These are phyloP conservation scores for Tringa solitaria DNA, from an alignment of 2,113 vertebrate genomes.

Conservation along the genomic window DNA sequence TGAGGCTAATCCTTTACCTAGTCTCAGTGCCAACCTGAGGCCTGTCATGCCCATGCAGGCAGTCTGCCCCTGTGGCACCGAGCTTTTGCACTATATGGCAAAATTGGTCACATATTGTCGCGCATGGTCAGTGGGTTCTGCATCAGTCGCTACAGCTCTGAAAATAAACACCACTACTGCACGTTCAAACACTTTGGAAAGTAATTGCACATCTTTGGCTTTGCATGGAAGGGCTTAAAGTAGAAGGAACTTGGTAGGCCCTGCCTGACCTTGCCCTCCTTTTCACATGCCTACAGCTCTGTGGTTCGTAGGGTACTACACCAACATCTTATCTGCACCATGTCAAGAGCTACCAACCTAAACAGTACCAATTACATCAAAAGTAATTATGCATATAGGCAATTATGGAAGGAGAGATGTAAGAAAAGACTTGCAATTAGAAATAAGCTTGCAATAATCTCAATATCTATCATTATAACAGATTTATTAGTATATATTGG, in stretches of 20 bases:
- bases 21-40: not conserved
- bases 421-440: not conserved
- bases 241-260: not conserved
- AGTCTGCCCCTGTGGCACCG: not conserved
- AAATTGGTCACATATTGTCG: rapidly evolving
- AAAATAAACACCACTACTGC: not conserved
- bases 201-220: not conserved
- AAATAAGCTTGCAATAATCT: not conserved
- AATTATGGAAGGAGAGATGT: not conserved
- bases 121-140: rapidly evolving
- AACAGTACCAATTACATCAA: not conserved
- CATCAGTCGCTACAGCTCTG: rapidly evolving
- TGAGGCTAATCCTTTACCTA: not conserved
- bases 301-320: rapidly evolving
- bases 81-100: rapidly evolving
- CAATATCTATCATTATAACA: not conserved
- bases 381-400: not conserved
- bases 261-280: not conserved
- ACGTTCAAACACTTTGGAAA: not conserved
- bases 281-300: not conserved
- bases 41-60: rapidly evolving
- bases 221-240: not conserved
- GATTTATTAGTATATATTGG: not conserved
- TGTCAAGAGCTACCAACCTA: not conserved
- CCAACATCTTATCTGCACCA: rapidly evolving